Evolutionary conservation across 1,140 invertebrate species (phyloP).

Genomic region (Sminthurides bifidus): DNA sequence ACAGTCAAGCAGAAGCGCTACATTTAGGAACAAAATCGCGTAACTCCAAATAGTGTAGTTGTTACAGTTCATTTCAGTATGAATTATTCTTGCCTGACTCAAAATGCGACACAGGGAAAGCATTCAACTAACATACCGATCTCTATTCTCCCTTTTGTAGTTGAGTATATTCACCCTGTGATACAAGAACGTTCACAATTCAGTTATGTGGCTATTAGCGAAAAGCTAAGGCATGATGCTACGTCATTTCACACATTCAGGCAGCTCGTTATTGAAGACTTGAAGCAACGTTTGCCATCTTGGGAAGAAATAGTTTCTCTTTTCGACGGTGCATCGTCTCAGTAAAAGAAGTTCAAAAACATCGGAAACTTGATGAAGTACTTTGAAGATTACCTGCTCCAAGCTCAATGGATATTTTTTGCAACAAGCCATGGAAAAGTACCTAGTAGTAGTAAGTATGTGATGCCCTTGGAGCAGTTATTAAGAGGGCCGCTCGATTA

Average conservation of each 20-base stretch:
- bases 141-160: not conserved
- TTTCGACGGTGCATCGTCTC: not conserved
- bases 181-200: not conserved
- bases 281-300: not conserved
- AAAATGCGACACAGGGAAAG: not conserved
- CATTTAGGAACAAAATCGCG: not conserved
- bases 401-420: slow-evolving; percentile 34
- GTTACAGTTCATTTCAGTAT: not conserved
- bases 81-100: not conserved
- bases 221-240: not conserved
- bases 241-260: not conserved
- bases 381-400: slow-evolving; percentile 23
- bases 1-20: not conserved
- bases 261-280: not conserved
- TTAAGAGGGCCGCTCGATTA: no score
- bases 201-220: not conserved
- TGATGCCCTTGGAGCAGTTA: slow-evolving; percentile 32
- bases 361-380: slow-evolving; percentile 10
- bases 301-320: not conserved
- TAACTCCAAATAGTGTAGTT: not conserved
- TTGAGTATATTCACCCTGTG: not conserved
- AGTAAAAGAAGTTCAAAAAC: slow-evolving; percentile 25
- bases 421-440: slow-evolving; percentile 34
- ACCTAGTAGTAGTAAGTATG: no score
- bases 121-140: not conserved